Conservation (phyloP, 2,797 vertebrate species). For the Silurus aristotelis region DNA sequence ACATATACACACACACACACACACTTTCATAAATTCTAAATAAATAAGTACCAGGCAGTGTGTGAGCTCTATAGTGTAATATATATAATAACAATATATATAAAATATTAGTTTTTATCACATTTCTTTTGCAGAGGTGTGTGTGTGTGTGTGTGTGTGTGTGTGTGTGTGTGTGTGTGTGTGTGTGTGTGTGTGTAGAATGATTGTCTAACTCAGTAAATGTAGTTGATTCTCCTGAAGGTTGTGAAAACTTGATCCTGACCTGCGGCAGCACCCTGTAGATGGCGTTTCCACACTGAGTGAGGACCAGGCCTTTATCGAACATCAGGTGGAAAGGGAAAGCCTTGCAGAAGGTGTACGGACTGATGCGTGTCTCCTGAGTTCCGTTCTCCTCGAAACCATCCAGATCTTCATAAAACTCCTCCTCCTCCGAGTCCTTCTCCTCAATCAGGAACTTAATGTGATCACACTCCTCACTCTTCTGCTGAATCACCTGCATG, state of each 20-base stretch:
- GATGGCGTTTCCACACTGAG: constrained; percentile 96
- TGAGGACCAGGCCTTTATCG: constrained; percentile 92
- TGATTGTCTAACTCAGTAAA: not conserved
- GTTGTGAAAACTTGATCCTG: constrained; percentile 23
- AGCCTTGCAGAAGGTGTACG: constrained; percentile 97
- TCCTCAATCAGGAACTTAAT: constrained; percentile 99
- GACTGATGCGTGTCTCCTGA: constrained; percentile 98
- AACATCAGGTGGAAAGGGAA: constrained; percentile 99
- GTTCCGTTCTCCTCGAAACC: constrained; percentile 97
- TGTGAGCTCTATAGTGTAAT: not conserved
- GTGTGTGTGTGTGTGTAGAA: no score
- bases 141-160: no score
- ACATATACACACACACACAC: constrained; percentile 29
- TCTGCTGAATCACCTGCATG: constrained; percentile 90
- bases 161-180: no score
- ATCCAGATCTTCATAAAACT: constrained; percentile 94
- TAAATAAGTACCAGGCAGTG: no score
- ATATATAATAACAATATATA: not conserved
- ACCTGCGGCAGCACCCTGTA: constrained; percentile 97
- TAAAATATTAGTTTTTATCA: no score
- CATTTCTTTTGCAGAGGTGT: no score
- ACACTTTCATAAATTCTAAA: not conserved
- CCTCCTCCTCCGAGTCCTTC: constrained; percentile 95
- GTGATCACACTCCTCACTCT: constrained; percentile 96
- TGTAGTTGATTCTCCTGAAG: not conserved